phyloP scores from a whole-genome alignment of 2,888 invertebrate species.

The Gibbula magus region DNA sequence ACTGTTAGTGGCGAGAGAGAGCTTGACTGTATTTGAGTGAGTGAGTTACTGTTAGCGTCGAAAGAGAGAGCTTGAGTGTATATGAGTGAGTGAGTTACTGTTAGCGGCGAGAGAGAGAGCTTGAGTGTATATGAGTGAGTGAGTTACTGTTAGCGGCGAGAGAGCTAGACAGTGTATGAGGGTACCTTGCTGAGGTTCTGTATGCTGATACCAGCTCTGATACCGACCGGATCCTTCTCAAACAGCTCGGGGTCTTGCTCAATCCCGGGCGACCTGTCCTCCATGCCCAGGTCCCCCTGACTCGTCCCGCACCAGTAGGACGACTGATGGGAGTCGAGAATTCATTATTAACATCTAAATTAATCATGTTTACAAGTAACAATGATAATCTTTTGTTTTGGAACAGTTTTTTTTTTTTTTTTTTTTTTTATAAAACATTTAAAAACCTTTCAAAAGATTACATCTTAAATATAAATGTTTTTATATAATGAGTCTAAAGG shows the following conservation, averaged over 20 bases:
- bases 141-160: no score
- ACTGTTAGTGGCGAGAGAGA: no score
- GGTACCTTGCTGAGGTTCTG: constrained; percentile 69
- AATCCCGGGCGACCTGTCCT: constrained; percentile 43
- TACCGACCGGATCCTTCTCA: constrained; percentile 78
- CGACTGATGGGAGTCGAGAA: neutral
- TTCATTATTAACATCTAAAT: neutral
- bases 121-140: no score
- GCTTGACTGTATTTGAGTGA: no score
- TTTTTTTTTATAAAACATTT: no score
- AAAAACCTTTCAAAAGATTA: no score
- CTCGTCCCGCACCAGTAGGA: constrained; percentile 33
- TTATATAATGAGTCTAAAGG: no score
- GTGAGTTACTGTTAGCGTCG: no score
- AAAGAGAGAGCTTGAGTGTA: no score
- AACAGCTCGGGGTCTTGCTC: constrained; percentile 66
- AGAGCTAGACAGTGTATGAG: no score
- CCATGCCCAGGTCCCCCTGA: constrained; percentile 38
- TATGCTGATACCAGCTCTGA: constrained; percentile 78
- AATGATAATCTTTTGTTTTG: neutral
- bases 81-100: neutral
- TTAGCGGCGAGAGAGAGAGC: neutral
- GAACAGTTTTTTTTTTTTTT: neutral
- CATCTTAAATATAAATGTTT: no score
- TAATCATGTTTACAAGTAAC: neutral